Base-by-base conservation (phyloP, 2,888 invertebrate species). In the Stenodera caucasica region DNA sequence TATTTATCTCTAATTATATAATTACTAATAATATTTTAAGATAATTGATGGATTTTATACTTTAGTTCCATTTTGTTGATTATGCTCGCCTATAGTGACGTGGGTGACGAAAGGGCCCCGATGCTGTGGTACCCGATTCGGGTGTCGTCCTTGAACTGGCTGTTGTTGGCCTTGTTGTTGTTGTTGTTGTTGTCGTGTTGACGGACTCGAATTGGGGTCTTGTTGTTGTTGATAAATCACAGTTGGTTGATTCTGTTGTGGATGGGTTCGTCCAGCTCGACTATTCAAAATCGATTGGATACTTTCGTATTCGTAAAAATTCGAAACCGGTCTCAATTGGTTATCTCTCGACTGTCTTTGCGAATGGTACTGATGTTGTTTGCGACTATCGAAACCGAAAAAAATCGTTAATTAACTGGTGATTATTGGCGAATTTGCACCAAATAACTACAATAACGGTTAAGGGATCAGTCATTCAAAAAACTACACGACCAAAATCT, bases 251-350 rank as follows among this genome's bases (percentile, higher is more conserved):
- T 55, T 61, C 40, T 51, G 61, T 76, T 79, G 81, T 75, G 63
- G 70, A 66, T 73, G 71, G n/a, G n/a, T n/a, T 57, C 63, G 65
- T 50, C 66, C 70, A 60, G 59, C 69, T 55, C 73, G 65, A 58
- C 65, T 69, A 73, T 78, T 78, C 75, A 81, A 80, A 75, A 86
- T 79, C 82, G 88, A 84, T 69, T 90, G 90, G 32, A 90, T 88
- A 68, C 87, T 90, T 78, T 92, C 92, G 79, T 92, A 92, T 79
- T 93, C 92, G 80, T 91, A 92, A 80, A 89, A 92, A 81, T 91
- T 92, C 62, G 92, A 92, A 64, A 89, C 87, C 5, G 92, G 92
- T 15, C 92, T 84, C 53, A 83, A 80, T 70, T 79, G 85, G 55
- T 77, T 82, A 53, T 80, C 77, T 1, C 82, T 80, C 35, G 83